Conservation (phyloP, 2,888 invertebrate species). For the Microctonus aethiopoides region DNA sequence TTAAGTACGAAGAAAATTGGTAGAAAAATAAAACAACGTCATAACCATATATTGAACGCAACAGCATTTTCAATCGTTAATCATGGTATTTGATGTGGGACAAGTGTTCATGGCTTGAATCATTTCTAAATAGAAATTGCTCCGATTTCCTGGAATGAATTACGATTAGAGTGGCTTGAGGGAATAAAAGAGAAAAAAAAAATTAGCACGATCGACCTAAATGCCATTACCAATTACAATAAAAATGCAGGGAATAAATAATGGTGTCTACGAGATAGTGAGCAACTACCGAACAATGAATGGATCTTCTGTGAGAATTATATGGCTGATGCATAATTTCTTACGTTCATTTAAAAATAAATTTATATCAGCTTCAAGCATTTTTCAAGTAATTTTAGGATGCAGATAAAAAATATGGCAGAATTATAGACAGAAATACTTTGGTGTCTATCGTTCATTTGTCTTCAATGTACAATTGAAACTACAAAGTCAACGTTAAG, state of each 20-base stretch:
- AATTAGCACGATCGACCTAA: background rate
- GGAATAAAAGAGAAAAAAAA: background rate
- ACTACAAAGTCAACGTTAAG: background rate
- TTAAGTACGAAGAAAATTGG: background rate
- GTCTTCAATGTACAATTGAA: background rate
- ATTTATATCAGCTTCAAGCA: background rate
- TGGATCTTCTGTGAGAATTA: background rate
- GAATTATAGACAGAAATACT: no score
- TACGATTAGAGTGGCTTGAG: background rate
- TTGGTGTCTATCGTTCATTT: no score
- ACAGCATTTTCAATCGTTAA: conserved; percentile 20
- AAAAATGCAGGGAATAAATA: background rate
- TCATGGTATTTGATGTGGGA: conserved; percentile 10
- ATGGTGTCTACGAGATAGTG: background rate
- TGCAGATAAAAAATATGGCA: no score
- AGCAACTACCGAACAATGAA: no score
- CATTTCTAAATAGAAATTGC: conserved; percentile 13
- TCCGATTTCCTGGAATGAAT: conserved; percentile 20
- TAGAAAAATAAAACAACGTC: background rate
- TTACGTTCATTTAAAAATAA: no score
- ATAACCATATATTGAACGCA: conserved; percentile 17
- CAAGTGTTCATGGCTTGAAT: conserved; percentile 11
- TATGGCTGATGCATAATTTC: background rate
- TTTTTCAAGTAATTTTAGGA: background rate
- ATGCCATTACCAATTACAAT: conserved; percentile 10